Percentiles rank a stretch among this genome's conserved stretches.
Conservation (phyloP, 2,888 invertebrate species). For the Epinotia brunnichana region DNA sequence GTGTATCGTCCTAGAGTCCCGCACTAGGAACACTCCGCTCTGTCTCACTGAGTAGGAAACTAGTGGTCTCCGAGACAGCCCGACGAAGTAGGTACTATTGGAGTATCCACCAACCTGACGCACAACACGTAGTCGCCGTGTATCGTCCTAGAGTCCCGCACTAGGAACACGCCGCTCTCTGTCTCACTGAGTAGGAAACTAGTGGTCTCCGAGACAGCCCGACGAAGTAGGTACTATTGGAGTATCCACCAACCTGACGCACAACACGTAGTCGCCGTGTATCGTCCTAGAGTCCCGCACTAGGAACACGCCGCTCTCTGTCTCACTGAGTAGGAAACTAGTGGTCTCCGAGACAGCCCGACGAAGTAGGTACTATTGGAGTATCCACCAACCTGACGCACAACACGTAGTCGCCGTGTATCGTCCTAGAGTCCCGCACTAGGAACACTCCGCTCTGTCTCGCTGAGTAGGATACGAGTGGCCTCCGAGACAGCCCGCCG, state of each 20-base stretch:
- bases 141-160: slow-evolving; percentile 96
- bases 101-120: slow-evolving; percentile 87
- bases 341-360: background rate
- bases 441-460: slow-evolving; percentile 97
- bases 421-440: slow-evolving; percentile 96
- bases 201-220: slow-evolving; percentile 96
- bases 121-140: slow-evolving; percentile 97
- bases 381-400: slow-evolving; percentile 90
- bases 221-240: slow-evolving; percentile 88
- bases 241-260: slow-evolving; percentile 88
- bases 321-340: slow-evolving; percentile 91
- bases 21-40: slow-evolving; percentile 84
- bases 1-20: slow-evolving; percentile 95
- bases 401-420: slow-evolving; percentile 87
- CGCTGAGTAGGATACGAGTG: slow-evolving; percentile 88
- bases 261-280: slow-evolving; percentile 90
- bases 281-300: slow-evolving; percentile 97
- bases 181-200: slow-evolving; percentile 94
- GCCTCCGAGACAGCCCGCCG: background rate
- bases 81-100: background rate
- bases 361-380: background rate
- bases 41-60: slow-evolving; percentile 88
- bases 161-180: slow-evolving; percentile 97
- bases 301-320: slow-evolving; percentile 95
- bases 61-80: slow-evolving; percentile 95